A percentile compares a stretch with the other conserved stretches of the same genome.
Evolutionary conservation across 2,797 vertebrate genomes (phyloP).

Genomic region (Toxotes lorentzi): DNA sequence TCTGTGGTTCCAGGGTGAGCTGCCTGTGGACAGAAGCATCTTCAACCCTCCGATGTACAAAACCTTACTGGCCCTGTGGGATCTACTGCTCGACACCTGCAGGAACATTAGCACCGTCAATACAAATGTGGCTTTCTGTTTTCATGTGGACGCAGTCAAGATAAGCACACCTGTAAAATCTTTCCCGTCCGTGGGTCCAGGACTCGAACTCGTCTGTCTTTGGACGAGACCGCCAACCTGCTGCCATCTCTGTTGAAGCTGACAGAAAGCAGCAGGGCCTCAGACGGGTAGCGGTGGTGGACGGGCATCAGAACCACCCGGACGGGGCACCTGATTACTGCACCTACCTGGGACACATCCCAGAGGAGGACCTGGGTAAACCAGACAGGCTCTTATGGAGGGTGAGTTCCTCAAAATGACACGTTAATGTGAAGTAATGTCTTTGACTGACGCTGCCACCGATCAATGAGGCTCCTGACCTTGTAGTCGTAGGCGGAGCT

Average conservation of each 20-base stretch:
- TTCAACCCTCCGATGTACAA: conserved; percentile 90
- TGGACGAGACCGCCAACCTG: conserved; percentile 90
- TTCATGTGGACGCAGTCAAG: not conserved
- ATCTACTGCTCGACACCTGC: conserved; percentile 87
- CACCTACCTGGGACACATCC: conserved; percentile 87
- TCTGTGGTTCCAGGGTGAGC: conserved; percentile 93
- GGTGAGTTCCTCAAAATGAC: not conserved
- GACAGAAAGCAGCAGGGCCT: conserved; percentile 91
- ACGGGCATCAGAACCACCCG: conserved; percentile 83
- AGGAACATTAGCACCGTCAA: not conserved
- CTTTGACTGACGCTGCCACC: not conserved
- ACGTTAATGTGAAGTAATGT: too few species aligned
- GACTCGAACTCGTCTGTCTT: conserved; percentile 90
- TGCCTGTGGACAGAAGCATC: conserved; percentile 93
- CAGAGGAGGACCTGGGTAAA: conserved; percentile 94
- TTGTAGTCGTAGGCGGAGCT: conserved; percentile 84
- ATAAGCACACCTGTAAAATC: conserved; percentile 85
- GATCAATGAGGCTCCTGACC: conserved; percentile 56
- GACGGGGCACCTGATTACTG: conserved; percentile 86
- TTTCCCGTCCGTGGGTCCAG: conserved; percentile 88
- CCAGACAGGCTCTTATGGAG: not conserved
- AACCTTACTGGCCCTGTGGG: conserved; percentile 90
- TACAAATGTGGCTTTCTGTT: not conserved
- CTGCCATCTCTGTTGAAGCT: conserved; percentile 93
- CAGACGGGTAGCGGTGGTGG: conserved; percentile 69